Evolutionary conservation across 1,140 invertebrate genomes (phyloP), one percentile per base, ranked within the genome.

Genomic region (Panulirus ornatus): DNA sequence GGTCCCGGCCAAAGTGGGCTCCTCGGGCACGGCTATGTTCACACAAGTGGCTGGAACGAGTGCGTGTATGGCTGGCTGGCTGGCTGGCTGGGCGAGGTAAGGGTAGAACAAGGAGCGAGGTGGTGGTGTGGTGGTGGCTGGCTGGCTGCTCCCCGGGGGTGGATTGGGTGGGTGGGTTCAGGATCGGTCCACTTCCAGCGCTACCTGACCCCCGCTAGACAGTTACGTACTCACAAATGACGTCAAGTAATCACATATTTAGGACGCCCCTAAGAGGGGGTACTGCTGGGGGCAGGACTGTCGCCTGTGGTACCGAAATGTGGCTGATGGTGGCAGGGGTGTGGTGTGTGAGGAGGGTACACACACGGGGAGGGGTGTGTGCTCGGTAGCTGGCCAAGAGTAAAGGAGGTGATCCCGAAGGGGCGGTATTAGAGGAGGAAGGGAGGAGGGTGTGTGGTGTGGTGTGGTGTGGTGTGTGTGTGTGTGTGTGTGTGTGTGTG

Each of bases 301-400:
- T 58, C 6, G 70, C n/a, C 34, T 14, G 70, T 36, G 30, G 36
- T 22, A n/a, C n/a, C n/a, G n/a, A n/a, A n/a, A n/a, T 5, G 5
- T 22, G 63, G 22, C 3, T n/a, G 63, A 38, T 36, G 75, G 75
- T 78, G 42, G 34, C 11, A 6, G 44, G 54, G 51, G 79, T 2
- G 36, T 14, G 22, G 71, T 9, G 71, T 34, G 71, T 0, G 71
- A 22, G 71, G 79, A 27, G 34, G 70, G 71, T 75, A 40, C 36
- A 38, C 71, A 75, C 36, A 16, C 51, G 22, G 54, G 42, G 30
- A 63, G 40, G 83, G 66, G 42, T 27, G 51, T 27, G 47, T 22
- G 51, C n/a, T 42, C 40, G 54, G 63, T 40, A 73, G 66, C 38
- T 34, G 27, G 83, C n/a, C 66, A 40, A 84, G 83, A 14, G n/a